These are phyloP conservation scores for Drosophila mimetica DNA, from an alignment of 2,888 invertebrate genomes.

Conservation along the genomic window DNA sequence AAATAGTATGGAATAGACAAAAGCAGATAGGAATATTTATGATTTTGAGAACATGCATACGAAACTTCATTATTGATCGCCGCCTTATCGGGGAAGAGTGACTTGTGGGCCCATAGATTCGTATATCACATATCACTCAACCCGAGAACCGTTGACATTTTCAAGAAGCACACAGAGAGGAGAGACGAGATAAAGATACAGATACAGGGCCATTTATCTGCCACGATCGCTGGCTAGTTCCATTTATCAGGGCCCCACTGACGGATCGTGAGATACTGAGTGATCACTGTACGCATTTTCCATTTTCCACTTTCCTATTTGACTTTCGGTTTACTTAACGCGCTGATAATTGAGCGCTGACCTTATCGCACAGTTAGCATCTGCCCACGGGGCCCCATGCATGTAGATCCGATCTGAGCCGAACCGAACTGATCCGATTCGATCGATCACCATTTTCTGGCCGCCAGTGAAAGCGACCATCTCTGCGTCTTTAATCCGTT, in stretches of 20 bases:
- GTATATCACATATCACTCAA: conserved; percentile 7
- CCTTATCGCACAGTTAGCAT: conserved; percentile 61
- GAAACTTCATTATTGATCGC: conserved; percentile 22
- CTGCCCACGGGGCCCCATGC: conserved; percentile 14
- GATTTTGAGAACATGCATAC: not conserved
- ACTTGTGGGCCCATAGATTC: conserved; percentile 29
- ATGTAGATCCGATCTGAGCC: not conserved
- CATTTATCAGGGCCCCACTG: conserved; percentile 37
- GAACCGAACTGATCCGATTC: conserved; percentile 12
- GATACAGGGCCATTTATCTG: conserved; percentile 47
- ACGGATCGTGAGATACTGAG: conserved; percentile 57
- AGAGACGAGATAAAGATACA: conserved; percentile 2
- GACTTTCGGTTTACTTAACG: conserved; percentile 55
- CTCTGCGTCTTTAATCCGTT: conserved; percentile 13
- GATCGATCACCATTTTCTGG: conserved; percentile 5
- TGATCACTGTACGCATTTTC: conserved; percentile 25
- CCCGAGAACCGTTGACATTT: conserved; percentile 4
- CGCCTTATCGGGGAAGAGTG: conserved; percentile 10
- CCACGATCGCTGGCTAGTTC: conserved; percentile 26
- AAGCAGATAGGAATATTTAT: conserved; percentile 17
- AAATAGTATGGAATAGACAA: conserved; percentile 9
- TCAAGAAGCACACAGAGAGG: conserved; percentile 29
- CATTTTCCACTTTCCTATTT: conserved; percentile 37
- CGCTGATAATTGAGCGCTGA: conserved; percentile 69
- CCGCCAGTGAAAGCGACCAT: conserved; percentile 11